Percentiles rank a stretch among this genome's conserved stretches.
Conservation (phyloP, 92 coral and sea anemone species). For the Pocillopora meandrina region DNA sequence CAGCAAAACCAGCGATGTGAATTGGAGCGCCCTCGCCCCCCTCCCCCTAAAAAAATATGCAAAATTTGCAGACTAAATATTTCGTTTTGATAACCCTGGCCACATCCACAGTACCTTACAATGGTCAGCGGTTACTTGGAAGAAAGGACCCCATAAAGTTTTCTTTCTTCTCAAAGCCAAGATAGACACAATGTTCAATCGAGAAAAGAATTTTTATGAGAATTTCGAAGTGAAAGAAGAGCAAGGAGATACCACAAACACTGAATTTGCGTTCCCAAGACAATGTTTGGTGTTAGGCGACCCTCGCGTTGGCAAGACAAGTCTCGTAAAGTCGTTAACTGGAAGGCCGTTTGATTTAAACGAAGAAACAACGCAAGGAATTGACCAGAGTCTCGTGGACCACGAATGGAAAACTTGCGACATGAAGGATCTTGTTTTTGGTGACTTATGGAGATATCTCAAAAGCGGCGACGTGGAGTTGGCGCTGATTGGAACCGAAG, state of each 20-base stretch:
- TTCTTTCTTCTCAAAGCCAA: too few relatives aligned
- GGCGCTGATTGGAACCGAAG: neutral
- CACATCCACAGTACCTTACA: too few relatives aligned
- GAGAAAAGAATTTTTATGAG: neutral
- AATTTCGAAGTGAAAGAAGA: neutral
- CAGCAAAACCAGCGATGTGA: too few relatives aligned
- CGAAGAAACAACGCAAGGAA: slow-evolving; percentile 40
- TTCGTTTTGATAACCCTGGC: too few relatives aligned
- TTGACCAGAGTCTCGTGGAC: slow-evolving; percentile 48
- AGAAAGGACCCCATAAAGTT: too few relatives aligned
- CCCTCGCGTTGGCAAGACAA: slow-evolving; percentile 58
- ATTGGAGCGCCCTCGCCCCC: too few relatives aligned
- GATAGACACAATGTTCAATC: neutral
- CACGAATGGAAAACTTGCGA: slow-evolving; percentile 32
- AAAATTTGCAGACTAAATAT: too few relatives aligned
- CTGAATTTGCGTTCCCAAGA: slow-evolving; percentile 39
- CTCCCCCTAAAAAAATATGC: too few relatives aligned
- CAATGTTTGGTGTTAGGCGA: slow-evolving; percentile 58
- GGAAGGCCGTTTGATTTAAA: slow-evolving; percentile 41
- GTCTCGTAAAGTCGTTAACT: slow-evolving; percentile 53
- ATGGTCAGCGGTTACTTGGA: too few relatives aligned
- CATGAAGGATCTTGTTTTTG: slow-evolving; percentile 29
- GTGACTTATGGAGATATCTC: slow-evolving; percentile 26
- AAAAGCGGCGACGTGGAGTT: neutral
- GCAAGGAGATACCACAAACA: neutral